Base-by-base conservation (phyloP, 2,888 invertebrate genomes). In the Salpingus planirostris region DNA sequence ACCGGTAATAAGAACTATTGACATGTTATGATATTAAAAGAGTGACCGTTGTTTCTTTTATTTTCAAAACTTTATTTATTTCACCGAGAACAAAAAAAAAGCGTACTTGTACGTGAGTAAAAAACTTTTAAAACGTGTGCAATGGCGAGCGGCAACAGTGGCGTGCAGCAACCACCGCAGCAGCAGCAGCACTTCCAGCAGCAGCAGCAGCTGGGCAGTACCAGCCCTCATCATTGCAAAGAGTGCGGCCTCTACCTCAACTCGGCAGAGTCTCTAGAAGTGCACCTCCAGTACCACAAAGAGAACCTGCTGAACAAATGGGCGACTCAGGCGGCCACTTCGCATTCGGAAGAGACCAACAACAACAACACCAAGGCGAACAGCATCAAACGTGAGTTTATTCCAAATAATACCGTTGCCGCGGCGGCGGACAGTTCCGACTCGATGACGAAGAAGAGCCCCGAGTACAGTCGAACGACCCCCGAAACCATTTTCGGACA, bases 351-450 rank as follows among this genome's bases (percentile, higher is more conserved):
- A 54, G 71, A 74, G 44, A 75, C 77, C 42, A 80, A 79, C 56
- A 80, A 81, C 64, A 80, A 67, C 50, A 68, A 67, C 50, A 68
- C 61, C 40, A 65, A 45, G 21, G 52, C 51, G 31, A 57, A 64
- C 42, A 63, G 55, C 46, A 64, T 59, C 57, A 54, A 75, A 74
- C 72, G 69, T 73, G 66, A 75, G 59, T 59, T 62, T 52, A 70
- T 57, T 65, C 54, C 80, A n/a, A n/a, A n/a, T n/a, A n/a, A n/a
- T n/a, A n/a, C n/a, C n/a, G n/a, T n/a, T n/a, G n/a, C n/a, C n/a
- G n/a, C n/a, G n/a, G n/a, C n/a, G 7, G 75, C 82, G 21, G 85
- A 85, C 61, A 81, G 82, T 33, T 81, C 80, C 51, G 85, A 85
- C 62, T 70, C 65, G 40, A 71, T 8, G 5, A 11, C 72, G 69